These are phyloP conservation scores for Eupithecia vulgata DNA, from an alignment of 2,888 invertebrate genomes.

Conservation along the genomic window DNA sequence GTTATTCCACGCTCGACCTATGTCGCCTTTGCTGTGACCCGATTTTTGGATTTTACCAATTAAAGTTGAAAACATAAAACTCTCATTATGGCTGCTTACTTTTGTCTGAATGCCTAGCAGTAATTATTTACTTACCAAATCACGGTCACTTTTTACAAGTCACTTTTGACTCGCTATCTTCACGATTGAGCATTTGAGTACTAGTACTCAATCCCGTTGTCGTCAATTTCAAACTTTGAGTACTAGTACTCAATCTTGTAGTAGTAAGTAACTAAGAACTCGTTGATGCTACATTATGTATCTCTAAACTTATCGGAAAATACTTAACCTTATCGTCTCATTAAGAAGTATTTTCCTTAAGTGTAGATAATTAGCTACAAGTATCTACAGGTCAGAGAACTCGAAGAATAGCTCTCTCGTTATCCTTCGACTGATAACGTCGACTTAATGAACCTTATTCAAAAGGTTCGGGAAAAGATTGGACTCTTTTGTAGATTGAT, in stretches of 20 bases:
- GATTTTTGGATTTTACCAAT: no score
- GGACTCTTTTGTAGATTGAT: conserved; percentile 8
- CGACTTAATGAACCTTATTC: conserved; percentile 10
- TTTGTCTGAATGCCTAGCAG: no score
- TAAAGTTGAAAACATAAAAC: no score
- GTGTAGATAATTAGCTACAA: conserved; percentile 12
- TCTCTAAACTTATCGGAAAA: not conserved
- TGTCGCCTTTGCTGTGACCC: no score
- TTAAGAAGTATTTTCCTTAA: conserved; percentile 5
- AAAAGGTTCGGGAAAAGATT: not conserved
- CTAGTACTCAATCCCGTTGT: no score
- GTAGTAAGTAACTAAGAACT: not conserved
- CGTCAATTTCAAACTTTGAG: no score
- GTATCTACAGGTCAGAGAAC: conserved; percentile 7
- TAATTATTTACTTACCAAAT: not conserved
- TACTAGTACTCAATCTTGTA: no score
- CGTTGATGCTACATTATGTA: not conserved
- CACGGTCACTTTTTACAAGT: not conserved
- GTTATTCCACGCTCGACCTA: no score
- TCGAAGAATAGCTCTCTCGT: not conserved
- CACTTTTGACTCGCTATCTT: not conserved
- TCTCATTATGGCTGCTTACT: no score
- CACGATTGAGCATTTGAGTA: not conserved
- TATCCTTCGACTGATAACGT: conserved; percentile 13
- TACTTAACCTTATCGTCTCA: conserved; percentile 1